phyloP scores from a whole-genome alignment of 2,888 invertebrate species.

The Lymantria dispar region DNA sequence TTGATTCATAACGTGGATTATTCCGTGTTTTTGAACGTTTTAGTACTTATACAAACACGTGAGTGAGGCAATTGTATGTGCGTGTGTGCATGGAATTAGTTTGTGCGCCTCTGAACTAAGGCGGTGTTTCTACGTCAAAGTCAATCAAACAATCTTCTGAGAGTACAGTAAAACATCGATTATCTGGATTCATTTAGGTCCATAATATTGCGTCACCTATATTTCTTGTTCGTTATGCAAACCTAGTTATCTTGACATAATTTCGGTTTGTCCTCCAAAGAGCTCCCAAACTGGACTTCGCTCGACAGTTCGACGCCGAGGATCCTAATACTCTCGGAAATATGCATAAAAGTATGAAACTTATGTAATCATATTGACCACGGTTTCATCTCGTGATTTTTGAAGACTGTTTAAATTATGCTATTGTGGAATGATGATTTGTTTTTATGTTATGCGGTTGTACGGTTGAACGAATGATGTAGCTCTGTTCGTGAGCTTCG shows the following conservation, averaged over 20 bases:
- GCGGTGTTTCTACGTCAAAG: not conserved
- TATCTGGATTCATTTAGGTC: not conserved
- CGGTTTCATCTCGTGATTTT: conserved; percentile 2
- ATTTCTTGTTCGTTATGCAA: no score
- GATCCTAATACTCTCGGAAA: no score
- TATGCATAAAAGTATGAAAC: no score
- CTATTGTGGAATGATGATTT: conserved; percentile 1
- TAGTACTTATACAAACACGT: conserved; percentile 4
- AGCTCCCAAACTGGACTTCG: no score
- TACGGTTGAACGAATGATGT: conserved; percentile 3
- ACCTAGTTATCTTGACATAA: no score
- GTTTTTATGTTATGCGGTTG: conserved; percentile 1
- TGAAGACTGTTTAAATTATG: not conserved
- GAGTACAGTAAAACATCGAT: no score
- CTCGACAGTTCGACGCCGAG: no score
- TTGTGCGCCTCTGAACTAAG: not conserved
- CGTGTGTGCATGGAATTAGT: not conserved
- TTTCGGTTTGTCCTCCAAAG: no score
- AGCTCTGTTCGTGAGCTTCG: not conserved
- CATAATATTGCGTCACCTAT: no score
- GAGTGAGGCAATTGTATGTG: not conserved
- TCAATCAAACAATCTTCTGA: no score
- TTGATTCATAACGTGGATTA: conserved; percentile 33
- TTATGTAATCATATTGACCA: no score
- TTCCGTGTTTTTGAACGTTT: conserved; percentile 29